Base-by-base conservation (phyloP, 2,888 invertebrate genomes). In the Epinotia nisella region DNA sequence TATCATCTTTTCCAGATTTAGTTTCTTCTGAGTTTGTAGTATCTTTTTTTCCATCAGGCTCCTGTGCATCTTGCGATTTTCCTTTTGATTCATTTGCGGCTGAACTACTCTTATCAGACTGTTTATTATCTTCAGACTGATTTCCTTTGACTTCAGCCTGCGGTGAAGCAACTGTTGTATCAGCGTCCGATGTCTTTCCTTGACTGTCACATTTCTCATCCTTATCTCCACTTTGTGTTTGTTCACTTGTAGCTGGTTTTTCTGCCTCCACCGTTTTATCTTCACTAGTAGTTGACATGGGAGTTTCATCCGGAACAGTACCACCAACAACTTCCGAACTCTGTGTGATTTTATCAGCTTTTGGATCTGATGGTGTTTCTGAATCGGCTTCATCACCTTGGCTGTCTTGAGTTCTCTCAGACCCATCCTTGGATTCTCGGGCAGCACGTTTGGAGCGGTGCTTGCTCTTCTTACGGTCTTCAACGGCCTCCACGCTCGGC, bases 391-490 rank as follows among this genome's bases (percentile, higher is more conserved):
- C 83, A 61, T 83, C 91, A 53, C 81, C 86, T 74, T 88, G 89
- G 76, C 86, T 88, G 45, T 90, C 90, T 55, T 83, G 78, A 76
- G 82, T 88, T 76, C 83, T 90, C n/a, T 92, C 91, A 45, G 81
- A 76, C 15, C 80, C 86, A 70, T 92, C 92, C 78, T 88, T 91
- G 2, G 88, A 85, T 75, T 90, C 91, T 4, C 87, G 84, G 39
- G 81, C 81, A n/a, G 82, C 80, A 67, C 87, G 84, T 77, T 88
- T 92, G 3, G 88, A 85, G 70, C 90, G 89, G 81, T 90, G 92
- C 80, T 87, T 90, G 55, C 84, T 83, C 78, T 90, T 92, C 77
- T 89, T 90, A 78, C 89, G 94, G 53, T 94, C 94, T 15, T 94
- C 94, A 2, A 86, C 84, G 29, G 87, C 88, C 70, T 93, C 91